A percentile compares a stretch with the other conserved stretches of the same genome.
Conservation (phyloP, 2,797 vertebrate genomes). For the Percopsis omiscomaycus region DNA sequence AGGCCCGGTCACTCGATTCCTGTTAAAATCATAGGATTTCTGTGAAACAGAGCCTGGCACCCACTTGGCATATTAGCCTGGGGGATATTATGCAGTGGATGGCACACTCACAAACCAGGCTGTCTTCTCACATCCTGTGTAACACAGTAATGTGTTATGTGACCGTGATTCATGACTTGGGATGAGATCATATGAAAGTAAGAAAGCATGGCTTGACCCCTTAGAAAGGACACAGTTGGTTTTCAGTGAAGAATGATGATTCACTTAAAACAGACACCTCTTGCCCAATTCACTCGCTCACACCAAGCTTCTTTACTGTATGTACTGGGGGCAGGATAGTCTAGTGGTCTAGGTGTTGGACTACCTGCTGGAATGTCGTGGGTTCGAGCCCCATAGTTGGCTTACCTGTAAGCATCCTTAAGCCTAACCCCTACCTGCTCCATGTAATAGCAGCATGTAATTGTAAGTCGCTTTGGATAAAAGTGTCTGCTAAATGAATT, state of each 20-base stretch:
- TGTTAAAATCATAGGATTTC: constrained; percentile 18
- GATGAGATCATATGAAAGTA: constrained; percentile 41
- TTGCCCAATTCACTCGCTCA: constrained; percentile 45
- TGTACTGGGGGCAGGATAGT: neutral
- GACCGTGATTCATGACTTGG: constrained; percentile 27
- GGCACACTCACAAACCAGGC: no score
- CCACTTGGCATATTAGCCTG: neutral
- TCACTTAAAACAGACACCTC: constrained; percentile 40
- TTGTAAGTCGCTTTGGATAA: no score
- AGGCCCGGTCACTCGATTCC: neutral
- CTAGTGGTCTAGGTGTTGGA: neutral
- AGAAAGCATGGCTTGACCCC: constrained; percentile 18
- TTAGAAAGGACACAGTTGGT: constrained; percentile 13
- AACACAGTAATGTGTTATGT: neutral
- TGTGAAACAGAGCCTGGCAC: constrained; percentile 40
- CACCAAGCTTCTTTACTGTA: constrained; percentile 42
- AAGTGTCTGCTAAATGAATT: neutral
- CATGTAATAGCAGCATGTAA: no score
- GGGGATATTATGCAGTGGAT: no score
- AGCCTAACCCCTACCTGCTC: no score
- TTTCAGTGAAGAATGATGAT: no score
- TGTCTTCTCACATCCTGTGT: no score
- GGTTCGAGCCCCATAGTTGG: neutral
- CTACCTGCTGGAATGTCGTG: neutral
- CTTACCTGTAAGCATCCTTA: no score